phyloP scores from a whole-genome alignment of 2,888 invertebrate species.

The Tiliacea citrago region DNA sequence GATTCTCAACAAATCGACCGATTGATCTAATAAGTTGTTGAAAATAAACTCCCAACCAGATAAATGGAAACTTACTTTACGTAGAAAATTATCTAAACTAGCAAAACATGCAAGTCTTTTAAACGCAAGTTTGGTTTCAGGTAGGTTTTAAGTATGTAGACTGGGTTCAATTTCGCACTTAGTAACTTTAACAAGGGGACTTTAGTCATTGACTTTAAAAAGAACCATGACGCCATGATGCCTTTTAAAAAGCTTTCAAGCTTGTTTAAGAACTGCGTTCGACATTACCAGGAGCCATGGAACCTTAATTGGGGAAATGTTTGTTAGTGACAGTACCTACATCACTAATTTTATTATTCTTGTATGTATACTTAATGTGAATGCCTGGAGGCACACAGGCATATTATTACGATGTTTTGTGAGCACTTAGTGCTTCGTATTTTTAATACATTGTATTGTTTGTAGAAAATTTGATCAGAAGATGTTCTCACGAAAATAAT shows the following conservation, averaged over 20 bases:
- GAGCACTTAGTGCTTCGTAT: slow-evolving; percentile 4
- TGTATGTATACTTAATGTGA: background rate
- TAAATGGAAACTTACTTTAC: background rate
- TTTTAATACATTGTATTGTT: slow-evolving; percentile 16
- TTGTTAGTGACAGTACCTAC: background rate
- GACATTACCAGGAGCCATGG: background rate
- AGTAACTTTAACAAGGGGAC: background rate
- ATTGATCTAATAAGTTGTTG: slow-evolving; percentile 40
- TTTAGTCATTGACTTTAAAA: background rate
- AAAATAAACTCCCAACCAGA: slow-evolving; percentile 4
- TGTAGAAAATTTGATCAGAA: too few relatives aligned
- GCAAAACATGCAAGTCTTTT: background rate
- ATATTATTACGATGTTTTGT: background rate
- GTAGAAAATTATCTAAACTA: background rate
- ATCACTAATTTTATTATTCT: background rate
- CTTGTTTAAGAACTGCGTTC: slow-evolving; percentile 9
- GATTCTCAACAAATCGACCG: slow-evolving; percentile 36
- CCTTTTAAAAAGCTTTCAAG: slow-evolving; percentile 32
- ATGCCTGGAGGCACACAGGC: background rate
- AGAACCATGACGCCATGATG: background rate
- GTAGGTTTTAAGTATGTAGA: background rate
- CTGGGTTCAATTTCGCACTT: background rate
- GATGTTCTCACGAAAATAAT: too few relatives aligned
- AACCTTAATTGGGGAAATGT: slow-evolving; percentile 9
- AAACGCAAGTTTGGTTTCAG: background rate